phyloP scores from a whole-genome alignment of 2,888 invertebrate genomes.

The Phortica magna region DNA sequence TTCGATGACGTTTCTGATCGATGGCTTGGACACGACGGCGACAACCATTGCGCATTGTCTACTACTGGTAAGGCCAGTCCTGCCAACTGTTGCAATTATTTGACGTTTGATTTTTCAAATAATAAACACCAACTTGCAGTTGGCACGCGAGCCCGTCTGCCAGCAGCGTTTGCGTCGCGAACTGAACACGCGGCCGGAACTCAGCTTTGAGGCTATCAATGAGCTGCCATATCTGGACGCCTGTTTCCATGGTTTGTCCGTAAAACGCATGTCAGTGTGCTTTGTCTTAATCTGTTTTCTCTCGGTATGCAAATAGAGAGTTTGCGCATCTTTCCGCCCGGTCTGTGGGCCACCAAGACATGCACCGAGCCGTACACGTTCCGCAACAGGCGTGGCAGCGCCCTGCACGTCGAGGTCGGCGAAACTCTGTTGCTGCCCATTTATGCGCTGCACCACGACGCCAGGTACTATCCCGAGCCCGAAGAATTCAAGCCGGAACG shows the following conservation, averaged over 20 bases:
- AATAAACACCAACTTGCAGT: conserved; percentile 53
- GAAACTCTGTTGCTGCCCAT: conserved; percentile 70
- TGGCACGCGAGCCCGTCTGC: conserved; percentile 64
- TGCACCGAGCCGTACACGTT: conserved; percentile 67
- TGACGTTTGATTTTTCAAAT: not conserved
- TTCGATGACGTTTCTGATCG: conserved; percentile 75
- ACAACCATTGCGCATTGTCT: conserved; percentile 71
- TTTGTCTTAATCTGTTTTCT: not conserved
- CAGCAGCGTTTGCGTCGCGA: conserved; percentile 71
- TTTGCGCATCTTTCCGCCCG: conserved; percentile 71
- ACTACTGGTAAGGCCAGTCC: conserved; percentile 61
- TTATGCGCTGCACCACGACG: conserved; percentile 72
- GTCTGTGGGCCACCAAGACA: conserved; percentile 65
- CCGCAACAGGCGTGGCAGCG: conserved; percentile 57
- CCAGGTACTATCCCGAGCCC: conserved; percentile 67
- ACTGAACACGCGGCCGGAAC: conserved; percentile 47
- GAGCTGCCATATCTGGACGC: conserved; percentile 75
- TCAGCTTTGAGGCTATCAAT: conserved; percentile 68
- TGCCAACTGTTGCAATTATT: not conserved
- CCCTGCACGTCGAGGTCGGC: conserved; percentile 59
- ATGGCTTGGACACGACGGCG: conserved; percentile 76
- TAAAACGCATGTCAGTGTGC: not conserved
- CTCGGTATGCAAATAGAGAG: conserved; percentile 59
- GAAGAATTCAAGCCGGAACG: conserved; percentile 72
- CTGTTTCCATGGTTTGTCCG: conserved; percentile 70